A percentile compares a stretch with the other conserved stretches of the same genome.
Evolutionary conservation across 1,140 invertebrate species (phyloP).

Genomic region (Delia radicum): DNA sequence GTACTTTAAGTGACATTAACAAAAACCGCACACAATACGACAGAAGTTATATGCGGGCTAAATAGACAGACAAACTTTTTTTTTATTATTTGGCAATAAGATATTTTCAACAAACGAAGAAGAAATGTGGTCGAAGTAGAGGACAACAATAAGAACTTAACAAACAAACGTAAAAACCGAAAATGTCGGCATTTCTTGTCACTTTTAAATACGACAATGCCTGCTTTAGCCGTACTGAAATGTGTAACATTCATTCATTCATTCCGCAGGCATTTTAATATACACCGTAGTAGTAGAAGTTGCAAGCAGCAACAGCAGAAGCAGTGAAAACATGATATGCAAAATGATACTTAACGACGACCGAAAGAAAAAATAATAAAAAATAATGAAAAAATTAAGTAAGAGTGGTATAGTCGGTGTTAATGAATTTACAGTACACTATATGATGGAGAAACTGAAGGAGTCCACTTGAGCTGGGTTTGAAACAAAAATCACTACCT

Average conservation of each 20-base stretch:
- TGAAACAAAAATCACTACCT: too few relatives aligned
- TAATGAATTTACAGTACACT: too few relatives aligned
- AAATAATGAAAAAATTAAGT: background rate
- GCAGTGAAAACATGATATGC: background rate
- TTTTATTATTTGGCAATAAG: too few relatives aligned
- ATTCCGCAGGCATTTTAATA: background rate
- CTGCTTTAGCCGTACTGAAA: background rate
- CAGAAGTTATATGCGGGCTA: background rate
- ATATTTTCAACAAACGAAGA: background rate
- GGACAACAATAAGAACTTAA: background rate
- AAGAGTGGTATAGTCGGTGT: background rate
- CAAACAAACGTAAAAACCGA: background rate
- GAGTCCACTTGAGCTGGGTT: too few relatives aligned
- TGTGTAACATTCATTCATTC: background rate
- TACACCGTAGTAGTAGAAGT: background rate
- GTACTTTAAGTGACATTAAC: background rate
- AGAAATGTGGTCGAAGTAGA: background rate
- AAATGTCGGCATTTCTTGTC: background rate
- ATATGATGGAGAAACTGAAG: too few relatives aligned
- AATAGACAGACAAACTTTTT: background rate
- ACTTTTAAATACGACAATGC: background rate
- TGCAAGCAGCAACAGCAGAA: background rate
- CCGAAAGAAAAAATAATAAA: background rate
- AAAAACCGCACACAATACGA: background rate
- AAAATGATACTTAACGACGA: background rate